phyloP scores from a whole-genome alignment of 2,797 vertebrate genomes.

The Novumbra hubbsi region DNA sequence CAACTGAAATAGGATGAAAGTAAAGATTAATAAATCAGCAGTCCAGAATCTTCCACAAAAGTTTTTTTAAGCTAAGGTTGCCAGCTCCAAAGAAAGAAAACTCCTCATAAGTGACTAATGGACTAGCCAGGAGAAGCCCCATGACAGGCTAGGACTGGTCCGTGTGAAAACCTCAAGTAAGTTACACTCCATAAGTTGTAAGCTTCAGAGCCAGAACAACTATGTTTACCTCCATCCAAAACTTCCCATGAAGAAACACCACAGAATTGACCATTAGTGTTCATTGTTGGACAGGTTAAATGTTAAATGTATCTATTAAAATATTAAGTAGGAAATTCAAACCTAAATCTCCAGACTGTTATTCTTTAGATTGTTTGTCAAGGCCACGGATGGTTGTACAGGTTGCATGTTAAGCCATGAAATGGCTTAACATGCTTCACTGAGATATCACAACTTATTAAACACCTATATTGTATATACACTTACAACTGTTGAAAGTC shows the following conservation, averaged over 20 bases:
- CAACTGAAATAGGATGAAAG: not conserved
- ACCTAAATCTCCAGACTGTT: too few relatives aligned
- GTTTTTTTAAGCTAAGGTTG: not conserved
- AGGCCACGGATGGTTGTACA: too few relatives aligned
- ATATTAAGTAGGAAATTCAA: too few relatives aligned
- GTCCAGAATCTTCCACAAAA: constrained; percentile 9
- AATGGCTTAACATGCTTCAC: too few relatives aligned
- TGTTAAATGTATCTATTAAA: too few relatives aligned
- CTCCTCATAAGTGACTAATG: not conserved
- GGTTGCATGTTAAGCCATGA: too few relatives aligned
- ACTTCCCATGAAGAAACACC: constrained; percentile 26
- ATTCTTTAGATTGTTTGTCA: too few relatives aligned
- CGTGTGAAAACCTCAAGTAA: not conserved
- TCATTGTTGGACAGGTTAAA: not conserved
- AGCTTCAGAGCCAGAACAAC: not conserved
- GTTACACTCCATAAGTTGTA: constrained; percentile 15
- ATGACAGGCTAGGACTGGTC: not conserved
- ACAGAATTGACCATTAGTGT: constrained; percentile 22
- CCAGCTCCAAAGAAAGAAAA: constrained; percentile 1
- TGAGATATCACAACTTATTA: too few relatives aligned
- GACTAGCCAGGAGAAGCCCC: not conserved
- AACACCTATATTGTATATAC: too few relatives aligned
- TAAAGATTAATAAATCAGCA: constrained; percentile 13
- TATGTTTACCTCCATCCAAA: not conserved
- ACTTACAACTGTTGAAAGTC: too few relatives aligned